A percentile compares a stretch with the other conserved stretches of the same genome.
phyloP scores from a whole-genome alignment of 1,140 invertebrate species.

The Drusus annulatus region DNA sequence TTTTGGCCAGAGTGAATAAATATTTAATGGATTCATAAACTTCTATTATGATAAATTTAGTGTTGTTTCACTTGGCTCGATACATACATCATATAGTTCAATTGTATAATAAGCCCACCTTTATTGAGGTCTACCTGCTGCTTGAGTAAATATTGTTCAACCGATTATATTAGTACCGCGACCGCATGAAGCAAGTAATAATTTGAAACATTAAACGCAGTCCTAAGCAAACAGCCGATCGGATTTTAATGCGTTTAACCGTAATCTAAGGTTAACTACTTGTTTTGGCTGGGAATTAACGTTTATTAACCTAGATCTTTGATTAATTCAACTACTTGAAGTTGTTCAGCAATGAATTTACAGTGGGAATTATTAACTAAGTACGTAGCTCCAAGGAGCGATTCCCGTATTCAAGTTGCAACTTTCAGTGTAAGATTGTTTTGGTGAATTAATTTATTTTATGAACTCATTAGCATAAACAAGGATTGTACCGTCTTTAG shows the following conservation, averaged over 20 bases:
- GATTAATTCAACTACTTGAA: conserved; percentile 39
- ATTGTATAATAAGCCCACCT: conserved; percentile 23
- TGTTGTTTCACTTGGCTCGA: too few species aligned
- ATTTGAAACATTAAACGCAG: conserved; percentile 39
- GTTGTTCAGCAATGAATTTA: conserved; percentile 15
- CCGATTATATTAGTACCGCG: conserved; percentile 37
- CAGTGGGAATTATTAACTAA: conserved; percentile 24
- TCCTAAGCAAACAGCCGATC: conserved; percentile 42
- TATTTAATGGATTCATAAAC: too few species aligned
- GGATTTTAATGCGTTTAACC: conserved; percentile 45
- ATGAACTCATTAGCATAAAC: conserved; percentile 1
- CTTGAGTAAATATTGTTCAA: conserved; percentile 35
- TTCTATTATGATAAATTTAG: too few species aligned
- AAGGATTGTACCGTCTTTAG: not conserved
- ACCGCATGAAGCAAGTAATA: conserved; percentile 31
- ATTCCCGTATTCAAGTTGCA: conserved; percentile 14
- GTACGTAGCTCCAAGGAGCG: conserved; percentile 7
- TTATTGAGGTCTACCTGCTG: conserved; percentile 14
- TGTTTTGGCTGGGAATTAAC: conserved; percentile 34
- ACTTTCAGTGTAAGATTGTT: conserved; percentile 19
- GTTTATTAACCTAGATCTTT: conserved; percentile 40
- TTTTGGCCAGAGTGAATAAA: too few species aligned
- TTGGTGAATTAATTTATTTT: conserved; percentile 28
- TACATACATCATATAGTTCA: not conserved
- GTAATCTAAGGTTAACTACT: conserved; percentile 44